A percentile compares a stretch with the other conserved stretches of the same genome.
Evolutionary conservation across 1,140 invertebrate species (phyloP).

Genomic region (Coelopa frigida): DNA sequence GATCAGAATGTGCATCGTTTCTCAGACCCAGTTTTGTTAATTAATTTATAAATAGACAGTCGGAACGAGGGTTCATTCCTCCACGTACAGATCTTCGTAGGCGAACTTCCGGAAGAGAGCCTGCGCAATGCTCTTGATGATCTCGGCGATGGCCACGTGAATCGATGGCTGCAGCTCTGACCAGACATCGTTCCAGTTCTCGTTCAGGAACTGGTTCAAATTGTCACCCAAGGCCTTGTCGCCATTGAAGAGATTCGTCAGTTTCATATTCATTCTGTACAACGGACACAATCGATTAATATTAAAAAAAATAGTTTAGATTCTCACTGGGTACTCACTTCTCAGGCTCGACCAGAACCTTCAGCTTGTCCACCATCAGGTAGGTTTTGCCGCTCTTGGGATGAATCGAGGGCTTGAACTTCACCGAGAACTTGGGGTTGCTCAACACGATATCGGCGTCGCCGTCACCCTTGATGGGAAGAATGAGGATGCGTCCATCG

Average conservation of each 20-base stretch:
- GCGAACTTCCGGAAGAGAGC: slow-evolving; percentile 37
- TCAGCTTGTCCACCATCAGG: slow-evolving; percentile 35
- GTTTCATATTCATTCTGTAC: slow-evolving; percentile 51
- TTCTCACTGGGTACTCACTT: slow-evolving; percentile 20
- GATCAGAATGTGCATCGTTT: too few relatives aligned
- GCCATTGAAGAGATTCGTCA: slow-evolving; percentile 64
- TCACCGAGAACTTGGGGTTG: slow-evolving; percentile 37
- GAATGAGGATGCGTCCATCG: slow-evolving; percentile 37
- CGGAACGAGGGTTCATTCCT: slow-evolving; percentile 18
- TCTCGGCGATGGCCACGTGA: slow-evolving; percentile 49
- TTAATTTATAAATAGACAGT: too few relatives aligned
- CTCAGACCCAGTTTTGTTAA: too few relatives aligned
- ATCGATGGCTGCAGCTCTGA: slow-evolving; percentile 53
- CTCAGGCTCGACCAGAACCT: slow-evolving; percentile 36
- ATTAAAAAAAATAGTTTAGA: neutral
- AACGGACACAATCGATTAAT: slow-evolving; percentile 44
- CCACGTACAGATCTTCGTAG: slow-evolving; percentile 37
- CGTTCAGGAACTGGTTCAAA: slow-evolving; percentile 55
- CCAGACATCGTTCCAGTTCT: slow-evolving; percentile 53
- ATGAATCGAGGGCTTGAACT: slow-evolving; percentile 35
- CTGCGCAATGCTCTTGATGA: slow-evolving; percentile 49
- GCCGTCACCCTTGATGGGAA: slow-evolving; percentile 41
- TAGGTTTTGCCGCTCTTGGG: slow-evolving; percentile 26
- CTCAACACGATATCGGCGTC: slow-evolving; percentile 38
- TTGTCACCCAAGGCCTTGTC: slow-evolving; percentile 55